A percentile compares a stretch with the other conserved stretches of the same genome.
Evolutionary conservation across 2,113 vertebrate species (phyloP).

Genomic region (Ciconia maguari): DNA sequence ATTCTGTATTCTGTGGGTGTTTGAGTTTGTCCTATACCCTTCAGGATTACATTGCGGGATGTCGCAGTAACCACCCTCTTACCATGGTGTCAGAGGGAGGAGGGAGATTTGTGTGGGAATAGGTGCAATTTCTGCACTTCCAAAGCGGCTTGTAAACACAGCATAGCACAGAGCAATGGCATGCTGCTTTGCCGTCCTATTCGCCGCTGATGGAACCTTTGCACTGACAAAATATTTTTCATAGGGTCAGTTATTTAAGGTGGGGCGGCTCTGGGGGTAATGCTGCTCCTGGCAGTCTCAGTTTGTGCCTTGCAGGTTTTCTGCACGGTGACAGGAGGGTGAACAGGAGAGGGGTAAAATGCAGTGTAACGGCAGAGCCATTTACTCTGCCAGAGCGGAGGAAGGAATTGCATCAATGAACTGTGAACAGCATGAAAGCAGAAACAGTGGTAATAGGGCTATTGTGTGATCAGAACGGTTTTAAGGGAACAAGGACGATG

Average conservation of each 20-base stretch:
- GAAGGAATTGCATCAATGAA: neutral
- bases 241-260: neutral
- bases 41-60: neutral
- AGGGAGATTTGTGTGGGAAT: neutral
- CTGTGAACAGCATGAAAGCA: neutral
- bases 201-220: neutral
- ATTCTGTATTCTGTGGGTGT: neutral
- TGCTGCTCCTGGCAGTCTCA: neutral
- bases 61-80: neutral
- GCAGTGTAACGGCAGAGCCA: neutral
- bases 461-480: neutral
- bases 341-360: neutral
- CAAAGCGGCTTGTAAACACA: neutral
- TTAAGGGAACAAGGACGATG: neutral
- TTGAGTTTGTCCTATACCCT: neutral
- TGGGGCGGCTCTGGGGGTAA: neutral
- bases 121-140: neutral
- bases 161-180: neutral
- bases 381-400: neutral
- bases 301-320: neutral
- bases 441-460: neutral
- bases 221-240: neutral
- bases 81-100: neutral
- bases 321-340: neutral
- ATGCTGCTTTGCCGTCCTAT: neutral